phyloP scores from a whole-genome alignment of 2,888 invertebrate genomes.

The Trimorus sp. region DNA sequence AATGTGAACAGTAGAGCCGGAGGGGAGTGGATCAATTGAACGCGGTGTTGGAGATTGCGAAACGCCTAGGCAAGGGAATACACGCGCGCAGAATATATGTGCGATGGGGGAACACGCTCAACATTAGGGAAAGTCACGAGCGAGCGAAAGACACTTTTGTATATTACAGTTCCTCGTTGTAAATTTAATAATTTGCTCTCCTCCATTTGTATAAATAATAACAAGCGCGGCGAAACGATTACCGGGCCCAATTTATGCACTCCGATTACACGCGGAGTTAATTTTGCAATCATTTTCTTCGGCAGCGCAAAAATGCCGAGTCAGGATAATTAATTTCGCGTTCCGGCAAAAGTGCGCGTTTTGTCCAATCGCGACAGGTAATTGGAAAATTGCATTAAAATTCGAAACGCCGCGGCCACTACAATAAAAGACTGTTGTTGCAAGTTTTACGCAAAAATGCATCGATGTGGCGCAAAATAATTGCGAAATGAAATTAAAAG shows the following conservation, averaged over 20 bases:
- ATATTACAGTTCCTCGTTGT: conserved; percentile 55
- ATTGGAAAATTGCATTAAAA: no score
- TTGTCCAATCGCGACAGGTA: no score
- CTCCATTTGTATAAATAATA: conserved; percentile 56
- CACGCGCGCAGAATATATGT: conserved; percentile 58
- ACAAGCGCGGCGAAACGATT: conserved; percentile 40
- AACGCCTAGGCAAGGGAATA: conserved; percentile 65
- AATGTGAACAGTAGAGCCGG: conserved; percentile 61
- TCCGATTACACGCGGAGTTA: conserved; percentile 24
- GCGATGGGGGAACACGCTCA: conserved; percentile 51
- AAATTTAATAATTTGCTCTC: conserved; percentile 57
- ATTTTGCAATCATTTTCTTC: conserved; percentile 25
- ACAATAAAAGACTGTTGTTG: no score
- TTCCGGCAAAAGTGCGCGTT: no score
- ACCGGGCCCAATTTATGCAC: conserved; percentile 44
- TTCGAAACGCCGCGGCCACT: no score
- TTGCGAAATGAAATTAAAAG: no score
- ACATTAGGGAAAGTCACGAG: conserved; percentile 61
- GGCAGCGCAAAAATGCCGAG: background rate
- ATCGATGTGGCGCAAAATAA: no score
- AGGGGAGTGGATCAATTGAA: conserved; percentile 64
- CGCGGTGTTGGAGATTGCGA: conserved; percentile 63
- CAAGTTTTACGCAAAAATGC: no score
- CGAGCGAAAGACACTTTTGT: conserved; percentile 57
- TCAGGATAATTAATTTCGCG: no score